Evolutionary conservation across 2,113 vertebrate species (phyloP), one percentile per base, ranked within the genome.

Genomic region (Poeciliopsis occidentalis): DNA sequence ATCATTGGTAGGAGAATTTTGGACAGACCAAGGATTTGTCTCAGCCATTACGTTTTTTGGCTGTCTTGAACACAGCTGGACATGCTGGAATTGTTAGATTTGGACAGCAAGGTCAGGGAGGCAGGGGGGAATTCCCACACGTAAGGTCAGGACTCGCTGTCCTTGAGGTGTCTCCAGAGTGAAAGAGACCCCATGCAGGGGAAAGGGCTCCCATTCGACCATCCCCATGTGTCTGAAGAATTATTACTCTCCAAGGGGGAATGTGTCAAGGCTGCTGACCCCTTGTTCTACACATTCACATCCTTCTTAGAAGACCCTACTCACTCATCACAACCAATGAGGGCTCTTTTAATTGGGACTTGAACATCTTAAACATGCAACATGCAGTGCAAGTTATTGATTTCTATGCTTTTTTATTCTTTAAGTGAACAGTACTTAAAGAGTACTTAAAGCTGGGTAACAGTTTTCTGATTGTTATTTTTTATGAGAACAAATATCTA

Each of bases 231-330:
- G 75, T 79, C 41, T 69, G 26, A 26, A 62, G 73, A 78, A 79
- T 88, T 87, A 86, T 85, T 84, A 89, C 80, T 63, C 80, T 77
- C 80, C 65, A 63, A 74, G 32, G 61, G 76, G 81, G 81, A 87
- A 90, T 86, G 81, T 89, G 90, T 85, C 82, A 78, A 60, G 81
- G 84, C 61, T 84, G 30, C 73, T 85, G 78, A 90, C 83, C 78
- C 67, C 69, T 71, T 87, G 84, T 81, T 85, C 66, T 65, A 80
- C 26, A 57, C 51, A 73, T 75, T 87, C 61, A 71, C 65, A 87
- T 76, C 78, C 77, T 73, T 47, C 4, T 86, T 87, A 79, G 44
- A 72, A 22, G 31, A 1, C 57, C 39, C 67, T 67, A 64, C 41
- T 39, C 80, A n/a, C 29, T 75, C 60, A 37, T 65, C 34, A 11